phyloP scores from a whole-genome alignment of 2,888 invertebrate genomes.

The Chymomyza procnemis region DNA sequence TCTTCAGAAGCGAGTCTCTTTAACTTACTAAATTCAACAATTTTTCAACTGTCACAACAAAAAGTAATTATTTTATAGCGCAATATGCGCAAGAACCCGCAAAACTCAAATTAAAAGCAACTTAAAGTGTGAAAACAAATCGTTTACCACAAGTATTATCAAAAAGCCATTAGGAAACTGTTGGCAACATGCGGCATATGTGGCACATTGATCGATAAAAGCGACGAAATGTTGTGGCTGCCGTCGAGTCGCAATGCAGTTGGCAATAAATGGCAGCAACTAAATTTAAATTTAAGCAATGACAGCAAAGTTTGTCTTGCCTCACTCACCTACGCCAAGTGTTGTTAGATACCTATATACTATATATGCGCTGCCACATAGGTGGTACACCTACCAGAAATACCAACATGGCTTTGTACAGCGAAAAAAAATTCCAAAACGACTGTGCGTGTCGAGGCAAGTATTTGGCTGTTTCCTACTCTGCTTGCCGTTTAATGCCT shows the following conservation, averaged over 20 bases:
- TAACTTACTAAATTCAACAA: no score
- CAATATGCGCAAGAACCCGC: not conserved
- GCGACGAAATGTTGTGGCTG: not conserved
- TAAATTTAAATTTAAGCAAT: not conserved
- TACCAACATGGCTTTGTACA: not conserved
- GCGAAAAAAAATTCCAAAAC: not conserved
- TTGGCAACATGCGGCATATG: not conserved
- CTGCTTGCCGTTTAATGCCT: not conserved
- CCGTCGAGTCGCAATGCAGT: not conserved
- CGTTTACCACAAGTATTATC: conserved; percentile 1
- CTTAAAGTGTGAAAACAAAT: not conserved
- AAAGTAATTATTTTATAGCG: not conserved
- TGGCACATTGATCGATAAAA: not conserved
- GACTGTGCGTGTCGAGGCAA: not conserved
- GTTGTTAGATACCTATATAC: no score
- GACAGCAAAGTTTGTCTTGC: not conserved
- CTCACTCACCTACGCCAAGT: not conserved
- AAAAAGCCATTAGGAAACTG: conserved; percentile 4
- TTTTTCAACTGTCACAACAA: not conserved
- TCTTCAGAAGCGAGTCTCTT: no score
- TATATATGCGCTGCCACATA: no score
- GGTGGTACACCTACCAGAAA: not conserved
- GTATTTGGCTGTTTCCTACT: not conserved
- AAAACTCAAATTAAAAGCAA: not conserved
- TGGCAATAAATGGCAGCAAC: not conserved